Evolutionary conservation across 2,113 vertebrate genomes (phyloP), one percentile per base, ranked within the genome.

Genomic region (Thryonomys swinderianus): DNA sequence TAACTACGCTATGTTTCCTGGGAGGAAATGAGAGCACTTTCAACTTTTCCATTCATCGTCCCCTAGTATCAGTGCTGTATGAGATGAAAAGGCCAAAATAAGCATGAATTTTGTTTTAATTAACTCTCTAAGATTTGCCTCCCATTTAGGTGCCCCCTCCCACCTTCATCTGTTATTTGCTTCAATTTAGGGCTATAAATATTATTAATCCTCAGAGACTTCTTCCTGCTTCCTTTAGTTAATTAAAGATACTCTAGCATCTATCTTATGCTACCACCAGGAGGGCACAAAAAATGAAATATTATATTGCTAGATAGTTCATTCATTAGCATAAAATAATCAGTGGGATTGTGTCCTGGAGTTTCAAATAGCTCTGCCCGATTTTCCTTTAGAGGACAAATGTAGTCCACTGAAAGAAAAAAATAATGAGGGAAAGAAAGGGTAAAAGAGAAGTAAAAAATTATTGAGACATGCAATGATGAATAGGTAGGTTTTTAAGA

Each of bases 281-380:
- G 98, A 98, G 98, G 98, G 98, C 98, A 98, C 95, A 98, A 98
- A 94, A 98, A 98, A 95, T 98, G 98, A 98, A 98, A 98, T 98
- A 98, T 97, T 98, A 97, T 97, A 98, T 98, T 98, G 97, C 93
- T 98, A 97, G 93, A 97, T 97, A 92, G 96, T 97, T 98, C 88
- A 96, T 97, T 98, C 97, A 98, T 98, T 99, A 98, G 98, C 98
- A 98, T 98, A 98, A 98, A 98, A 98, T 96, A 98, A 97, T 97
- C 97, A 7, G 86, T 96, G 80, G 55, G 66, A 98, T 95, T 97
- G 94, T 96, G 82, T 97, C 92, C 61, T 93, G 69, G 87, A 95
- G 91, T 95, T 98, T 98, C 92, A 95, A 83, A 3, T 51, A 82
- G 84, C 86, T 97, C 67, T 96, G 61, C 81, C 91, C 94, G 85